Conservation (phyloP, 2,888 invertebrate species). For the Mamestra brassicae region DNA sequence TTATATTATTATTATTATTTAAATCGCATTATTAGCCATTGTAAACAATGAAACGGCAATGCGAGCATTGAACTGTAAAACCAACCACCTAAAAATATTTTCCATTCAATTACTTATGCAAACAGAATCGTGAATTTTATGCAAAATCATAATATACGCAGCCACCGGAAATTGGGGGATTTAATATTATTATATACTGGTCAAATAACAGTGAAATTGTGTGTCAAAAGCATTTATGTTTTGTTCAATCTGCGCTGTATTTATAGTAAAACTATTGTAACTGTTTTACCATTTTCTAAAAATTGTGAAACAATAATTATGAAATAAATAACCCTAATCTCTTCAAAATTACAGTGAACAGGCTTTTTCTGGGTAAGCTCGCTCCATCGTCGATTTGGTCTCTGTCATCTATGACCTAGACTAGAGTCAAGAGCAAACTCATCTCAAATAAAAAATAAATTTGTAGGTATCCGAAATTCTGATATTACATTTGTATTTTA, state of each 20-base stretch:
- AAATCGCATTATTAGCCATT: conserved; percentile 40
- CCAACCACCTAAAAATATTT: conserved; percentile 63
- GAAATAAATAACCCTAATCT: no score
- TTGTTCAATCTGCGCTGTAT: neutral
- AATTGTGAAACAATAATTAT: neutral
- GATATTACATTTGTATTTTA: no score
- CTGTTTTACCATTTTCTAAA: neutral
- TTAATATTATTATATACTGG: conserved; percentile 61
- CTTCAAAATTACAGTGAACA: no score
- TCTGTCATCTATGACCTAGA: no score
- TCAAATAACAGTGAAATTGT: conserved; percentile 52
- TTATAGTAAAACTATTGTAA: neutral
- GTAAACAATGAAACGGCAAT: conserved; percentile 49
- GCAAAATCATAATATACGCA: conserved; percentile 66
- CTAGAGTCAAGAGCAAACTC: no score
- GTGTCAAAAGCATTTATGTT: conserved; percentile 12
- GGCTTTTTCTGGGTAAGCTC: no score
- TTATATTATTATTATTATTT: no score
- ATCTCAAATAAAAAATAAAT: no score
- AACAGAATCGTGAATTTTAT: conserved; percentile 69
- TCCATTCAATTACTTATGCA: conserved; percentile 72
- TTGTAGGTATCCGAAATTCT: no score
- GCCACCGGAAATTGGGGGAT: conserved; percentile 64
- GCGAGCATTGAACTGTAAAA: conserved; percentile 54
- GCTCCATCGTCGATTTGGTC: no score